A percentile compares a stretch with the other conserved stretches of the same genome.
Evolutionary conservation across 1,140 invertebrate species (phyloP).

Genomic region (Trachymyrmex cornetzi): DNA sequence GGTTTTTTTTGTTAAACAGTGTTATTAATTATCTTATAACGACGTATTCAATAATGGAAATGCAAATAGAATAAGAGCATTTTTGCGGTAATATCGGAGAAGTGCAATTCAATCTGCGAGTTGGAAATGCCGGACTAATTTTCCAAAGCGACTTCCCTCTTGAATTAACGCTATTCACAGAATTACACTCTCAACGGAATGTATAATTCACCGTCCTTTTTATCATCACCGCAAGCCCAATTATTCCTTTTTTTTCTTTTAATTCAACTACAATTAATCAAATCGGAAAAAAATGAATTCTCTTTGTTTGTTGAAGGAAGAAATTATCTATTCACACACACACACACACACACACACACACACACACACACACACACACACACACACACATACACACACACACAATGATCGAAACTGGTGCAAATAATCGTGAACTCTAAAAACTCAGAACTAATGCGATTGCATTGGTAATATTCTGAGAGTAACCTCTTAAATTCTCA

Average conservation of each 20-base stretch:
- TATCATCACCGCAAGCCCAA: not conserved
- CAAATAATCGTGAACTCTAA: not conserved
- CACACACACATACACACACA: no score
- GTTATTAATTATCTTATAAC: not conserved
- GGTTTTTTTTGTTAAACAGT: not conserved
- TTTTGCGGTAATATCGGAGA: not conserved
- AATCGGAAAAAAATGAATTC: not conserved
- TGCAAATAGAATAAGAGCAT: not conserved
- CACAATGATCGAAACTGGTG: not conserved
- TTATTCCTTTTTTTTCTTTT: constrained; percentile 4
- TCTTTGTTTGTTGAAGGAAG: not conserved
- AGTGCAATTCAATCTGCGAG: constrained; percentile 24
- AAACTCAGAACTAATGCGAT: not conserved
- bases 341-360: no score
- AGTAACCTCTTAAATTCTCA: not conserved
- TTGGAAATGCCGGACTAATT: constrained; percentile 19
- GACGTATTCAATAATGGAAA: not conserved
- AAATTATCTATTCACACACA: not conserved
- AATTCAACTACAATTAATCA: not conserved
- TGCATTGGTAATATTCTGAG: not conserved
- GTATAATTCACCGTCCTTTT: constrained; percentile 37
- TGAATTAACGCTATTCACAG: constrained; percentile 12
- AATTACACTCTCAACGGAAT: constrained; percentile 7
- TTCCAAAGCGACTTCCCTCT: constrained; percentile 2
- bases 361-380: no score